phyloP scores from a whole-genome alignment of 2,113 vertebrate species.

The Notiomystis cincta region DNA sequence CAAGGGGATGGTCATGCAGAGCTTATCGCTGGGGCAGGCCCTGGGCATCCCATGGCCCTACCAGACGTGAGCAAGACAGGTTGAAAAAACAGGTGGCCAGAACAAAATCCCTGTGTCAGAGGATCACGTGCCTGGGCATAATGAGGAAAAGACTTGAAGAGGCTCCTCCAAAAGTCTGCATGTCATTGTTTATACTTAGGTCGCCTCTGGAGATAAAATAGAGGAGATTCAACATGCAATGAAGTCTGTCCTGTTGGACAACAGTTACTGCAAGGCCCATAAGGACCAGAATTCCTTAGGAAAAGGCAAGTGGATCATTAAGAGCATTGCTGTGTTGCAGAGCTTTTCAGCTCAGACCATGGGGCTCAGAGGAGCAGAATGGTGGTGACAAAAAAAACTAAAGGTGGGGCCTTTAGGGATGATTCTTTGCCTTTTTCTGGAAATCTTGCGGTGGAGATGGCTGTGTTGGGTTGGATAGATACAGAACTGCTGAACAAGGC shows the following conservation, averaged over 20 bases:
- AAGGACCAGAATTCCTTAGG: not conserved
- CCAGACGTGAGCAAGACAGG: not conserved
- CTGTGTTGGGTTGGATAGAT: rapidly evolving
- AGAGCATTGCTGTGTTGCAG: not conserved
- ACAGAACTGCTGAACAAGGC: not conserved
- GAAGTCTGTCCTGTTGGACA: not conserved
- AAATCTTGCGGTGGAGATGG: rapidly evolving
- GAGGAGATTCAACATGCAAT: not conserved
- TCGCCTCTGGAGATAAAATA: no score
- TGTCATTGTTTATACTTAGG: not conserved
- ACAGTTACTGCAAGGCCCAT: not conserved
- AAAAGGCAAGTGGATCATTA: not conserved
- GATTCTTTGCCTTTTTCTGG: not conserved
- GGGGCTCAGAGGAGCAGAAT: not conserved
- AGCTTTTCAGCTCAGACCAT: not conserved
- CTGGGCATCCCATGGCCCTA: not conserved
- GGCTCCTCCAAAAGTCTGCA: not conserved
- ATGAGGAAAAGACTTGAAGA: not conserved
- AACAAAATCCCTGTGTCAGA: not conserved
- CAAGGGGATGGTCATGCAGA: not conserved
- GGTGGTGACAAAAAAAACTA: not conserved
- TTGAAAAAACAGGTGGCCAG: not conserved
- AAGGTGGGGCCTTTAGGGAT: not conserved
- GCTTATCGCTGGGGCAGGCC: not conserved
- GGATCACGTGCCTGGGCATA: rapidly evolving